These are phyloP conservation scores for Bombus fervidus DNA, from an alignment of 1,140 invertebrate genomes.

Conservation along the genomic window DNA sequence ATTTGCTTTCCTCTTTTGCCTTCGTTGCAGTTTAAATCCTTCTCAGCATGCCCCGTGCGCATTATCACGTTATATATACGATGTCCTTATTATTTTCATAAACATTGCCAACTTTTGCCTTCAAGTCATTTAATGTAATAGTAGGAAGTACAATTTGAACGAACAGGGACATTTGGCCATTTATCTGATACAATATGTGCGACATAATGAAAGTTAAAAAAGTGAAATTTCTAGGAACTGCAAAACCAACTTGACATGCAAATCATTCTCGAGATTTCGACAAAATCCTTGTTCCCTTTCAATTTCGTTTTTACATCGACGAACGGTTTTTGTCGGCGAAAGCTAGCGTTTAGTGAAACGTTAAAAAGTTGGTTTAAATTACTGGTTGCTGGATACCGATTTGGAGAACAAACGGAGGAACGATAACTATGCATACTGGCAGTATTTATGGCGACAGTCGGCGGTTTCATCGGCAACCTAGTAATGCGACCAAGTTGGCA, in stretches of 20 bases:
- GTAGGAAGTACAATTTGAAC: no score
- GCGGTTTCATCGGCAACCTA: constrained; percentile 58
- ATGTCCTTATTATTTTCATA: no score
- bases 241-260: no score
- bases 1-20: no score
- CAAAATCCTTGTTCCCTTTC: background rate
- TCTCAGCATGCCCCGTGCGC: no score
- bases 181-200: no score
- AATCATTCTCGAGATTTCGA: background rate
- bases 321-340: background rate
- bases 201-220: no score
- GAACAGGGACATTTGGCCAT: no score
- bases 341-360: background rate
- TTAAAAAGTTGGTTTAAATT: background rate
- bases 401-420: background rate
- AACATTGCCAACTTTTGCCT: no score
- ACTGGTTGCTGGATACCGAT: background rate
- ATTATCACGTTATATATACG: no score
- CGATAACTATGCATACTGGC: constrained; percentile 58
- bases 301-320: background rate
- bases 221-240: no score
- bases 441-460: constrained; percentile 59
- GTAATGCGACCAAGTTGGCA: constrained; percentile 59
- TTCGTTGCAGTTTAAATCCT: no score
- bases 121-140: fast-evolving